Base-by-base conservation (phyloP, 64 coral and sea anemone species). In the Astreopora myriophthalma region DNA sequence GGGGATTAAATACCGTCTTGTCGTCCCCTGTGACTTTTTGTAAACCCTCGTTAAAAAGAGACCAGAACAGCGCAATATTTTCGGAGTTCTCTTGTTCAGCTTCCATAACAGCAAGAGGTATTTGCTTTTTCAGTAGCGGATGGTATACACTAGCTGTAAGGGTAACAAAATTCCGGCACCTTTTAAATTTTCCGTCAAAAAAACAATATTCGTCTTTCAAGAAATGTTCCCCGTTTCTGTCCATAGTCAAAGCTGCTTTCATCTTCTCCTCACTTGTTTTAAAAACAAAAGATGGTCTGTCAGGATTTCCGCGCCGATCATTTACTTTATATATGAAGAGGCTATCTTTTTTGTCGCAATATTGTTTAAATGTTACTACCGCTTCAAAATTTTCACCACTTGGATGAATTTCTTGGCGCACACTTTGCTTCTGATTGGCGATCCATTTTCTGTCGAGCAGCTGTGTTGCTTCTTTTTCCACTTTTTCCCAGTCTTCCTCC, bases 261-360 rank as follows among this genome's bases (percentile, higher is more conserved):
- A 62, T 79, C 38, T 62, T 67, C 34, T 28, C 60, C 16, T 44
- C 28, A 22, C 87, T 79, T 39, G 74, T 44, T 65, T 89, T 89
- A 36, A 89, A 89, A 22, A 89, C 87, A 79, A 79, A 89, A 40
- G 87, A 89, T 40, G 87, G 87, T 76, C 65, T 39, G 35, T 89
- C 87, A 26, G 87, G 74, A 39, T 89, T 79, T 65, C 74, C 87
- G 38, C 74, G 55, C 25, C 61, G 52, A 58, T 89, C 73, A 34
- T 89, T 89, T n/a, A 79, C 68, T 63, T 89, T 78, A 36, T 79
- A 89, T 64, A 89, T 65, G 64, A 66, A 89, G 33, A 66, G 52
- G 8, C 48, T 52, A 36, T 89, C 52, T 69, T 89, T 89, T 58
- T 89, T 77, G 46, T 89, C 87, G 36, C 87, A 89, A 68, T 66